These are phyloP conservation scores for Boleophthalmus pectinirostris DNA, from an alignment of 2,113 vertebrate species.

Conservation along the genomic window DNA sequence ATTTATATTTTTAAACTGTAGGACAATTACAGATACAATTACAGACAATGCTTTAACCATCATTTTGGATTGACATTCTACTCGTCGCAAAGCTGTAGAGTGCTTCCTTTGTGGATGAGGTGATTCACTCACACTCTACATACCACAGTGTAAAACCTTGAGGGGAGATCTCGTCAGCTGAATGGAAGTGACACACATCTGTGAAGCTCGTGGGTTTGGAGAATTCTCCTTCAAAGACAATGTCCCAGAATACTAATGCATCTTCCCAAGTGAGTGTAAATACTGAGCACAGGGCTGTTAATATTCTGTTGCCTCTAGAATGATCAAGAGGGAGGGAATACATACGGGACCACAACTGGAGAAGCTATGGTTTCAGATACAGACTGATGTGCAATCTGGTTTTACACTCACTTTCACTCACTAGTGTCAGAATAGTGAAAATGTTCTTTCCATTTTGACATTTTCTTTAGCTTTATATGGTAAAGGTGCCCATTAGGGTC, in stretches of 20 bases:
- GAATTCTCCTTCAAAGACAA: slow-evolving; percentile 6
- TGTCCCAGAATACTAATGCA: slow-evolving; percentile 12
- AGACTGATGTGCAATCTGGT: neutral
- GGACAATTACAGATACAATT: too few relatives aligned
- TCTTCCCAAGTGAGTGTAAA: neutral
- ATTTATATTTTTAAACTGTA: too few relatives aligned
- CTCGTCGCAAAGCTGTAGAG: too few relatives aligned
- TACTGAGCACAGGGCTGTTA: neutral
- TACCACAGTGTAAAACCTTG: neutral
- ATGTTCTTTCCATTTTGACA: too few relatives aligned
- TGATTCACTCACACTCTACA: too few relatives aligned
- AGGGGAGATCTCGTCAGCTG: neutral
- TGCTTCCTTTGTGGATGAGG: too few relatives aligned
- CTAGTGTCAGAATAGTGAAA: too few relatives aligned
- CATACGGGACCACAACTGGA: neutral
- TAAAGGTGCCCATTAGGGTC: too few relatives aligned
- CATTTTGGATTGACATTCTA: too few relatives aligned
- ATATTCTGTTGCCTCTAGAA: neutral
- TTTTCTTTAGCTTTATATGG: too few relatives aligned
- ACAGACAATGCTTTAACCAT: too few relatives aligned
- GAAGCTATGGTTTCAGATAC: neutral
- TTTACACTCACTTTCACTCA: too few relatives aligned
- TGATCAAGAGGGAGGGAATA: neutral
- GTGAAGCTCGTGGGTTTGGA: neutral
- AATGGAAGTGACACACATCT: slow-evolving; percentile 8